Evolutionary conservation across 2,888 invertebrate species (phyloP).

Genomic region (Teleogryllus oceanicus): DNA sequence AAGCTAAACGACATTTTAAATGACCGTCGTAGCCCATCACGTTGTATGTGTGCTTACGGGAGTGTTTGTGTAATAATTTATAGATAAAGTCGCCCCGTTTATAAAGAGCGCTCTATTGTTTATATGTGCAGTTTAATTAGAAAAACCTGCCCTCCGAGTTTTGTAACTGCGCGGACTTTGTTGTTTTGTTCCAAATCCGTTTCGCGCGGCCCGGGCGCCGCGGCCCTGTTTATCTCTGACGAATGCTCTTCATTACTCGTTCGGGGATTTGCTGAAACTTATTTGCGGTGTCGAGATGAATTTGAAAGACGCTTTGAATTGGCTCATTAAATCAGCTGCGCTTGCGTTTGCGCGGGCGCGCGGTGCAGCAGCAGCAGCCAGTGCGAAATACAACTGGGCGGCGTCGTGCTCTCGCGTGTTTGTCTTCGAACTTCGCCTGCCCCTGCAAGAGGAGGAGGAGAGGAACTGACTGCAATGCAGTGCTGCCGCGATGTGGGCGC

Average conservation of each 20-base stretch:
- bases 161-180: neutral
- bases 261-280: neutral
- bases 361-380: neutral
- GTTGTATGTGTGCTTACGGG: neutral
- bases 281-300: neutral
- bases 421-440: neutral
- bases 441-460: too few species aligned
- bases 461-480: too few species aligned
- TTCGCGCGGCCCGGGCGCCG: too few species aligned
- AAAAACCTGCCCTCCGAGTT: neutral
- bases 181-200: neutral
- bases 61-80: constrained; percentile 26
- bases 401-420: neutral
- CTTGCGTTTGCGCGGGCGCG: neutral
- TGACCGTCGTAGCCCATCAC: constrained; percentile 25
- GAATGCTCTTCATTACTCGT: neutral
- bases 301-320: neutral
- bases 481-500: too few species aligned
- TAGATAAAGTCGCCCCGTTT: constrained; percentile 27
- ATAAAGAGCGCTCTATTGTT: constrained; percentile 19
- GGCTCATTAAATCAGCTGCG: neutral
- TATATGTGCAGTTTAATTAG: neutral
- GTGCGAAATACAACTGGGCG: neutral
- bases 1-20: constrained; percentile 32
- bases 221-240: neutral